A percentile compares a stretch with the other conserved stretches of the same genome.
phyloP scores from a whole-genome alignment of 2,113 vertebrate species.

The Paramormyrops kingsleyae region DNA sequence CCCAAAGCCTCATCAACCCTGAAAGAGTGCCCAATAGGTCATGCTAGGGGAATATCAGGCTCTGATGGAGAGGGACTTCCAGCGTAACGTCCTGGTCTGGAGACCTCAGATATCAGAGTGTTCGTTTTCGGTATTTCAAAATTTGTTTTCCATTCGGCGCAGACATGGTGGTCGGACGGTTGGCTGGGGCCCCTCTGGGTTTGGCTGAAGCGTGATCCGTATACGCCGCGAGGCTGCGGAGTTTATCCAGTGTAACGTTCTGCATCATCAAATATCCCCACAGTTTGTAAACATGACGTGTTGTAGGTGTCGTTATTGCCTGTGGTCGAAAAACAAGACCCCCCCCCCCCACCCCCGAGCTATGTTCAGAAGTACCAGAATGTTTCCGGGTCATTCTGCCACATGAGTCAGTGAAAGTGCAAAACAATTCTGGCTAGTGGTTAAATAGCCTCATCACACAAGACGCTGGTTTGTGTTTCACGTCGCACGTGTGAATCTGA shows the following conservation, averaged over 20 bases:
- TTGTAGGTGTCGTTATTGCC: not conserved
- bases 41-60: not conserved
- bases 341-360: no score
- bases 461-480: not conserved
- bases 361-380: not conserved
- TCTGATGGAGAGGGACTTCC: not conserved
- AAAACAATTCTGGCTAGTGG: not conserved
- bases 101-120: not conserved
- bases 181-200: not conserved
- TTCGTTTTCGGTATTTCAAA: not conserved
- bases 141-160: not conserved
- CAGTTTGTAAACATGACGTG: not conserved
- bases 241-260: not conserved
- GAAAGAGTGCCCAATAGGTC: not conserved
- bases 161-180: not conserved
- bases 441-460: no score
- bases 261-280: not conserved
- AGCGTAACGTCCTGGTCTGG: not conserved
- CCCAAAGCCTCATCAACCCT: not conserved
- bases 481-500: not conserved
- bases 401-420: no score
- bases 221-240: not conserved
- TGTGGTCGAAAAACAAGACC: not conserved
- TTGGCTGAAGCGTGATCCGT: not conserved
- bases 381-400: not conserved